Base-by-base conservation (phyloP, 2,888 invertebrate genomes). In the Furcula furcula region DNA sequence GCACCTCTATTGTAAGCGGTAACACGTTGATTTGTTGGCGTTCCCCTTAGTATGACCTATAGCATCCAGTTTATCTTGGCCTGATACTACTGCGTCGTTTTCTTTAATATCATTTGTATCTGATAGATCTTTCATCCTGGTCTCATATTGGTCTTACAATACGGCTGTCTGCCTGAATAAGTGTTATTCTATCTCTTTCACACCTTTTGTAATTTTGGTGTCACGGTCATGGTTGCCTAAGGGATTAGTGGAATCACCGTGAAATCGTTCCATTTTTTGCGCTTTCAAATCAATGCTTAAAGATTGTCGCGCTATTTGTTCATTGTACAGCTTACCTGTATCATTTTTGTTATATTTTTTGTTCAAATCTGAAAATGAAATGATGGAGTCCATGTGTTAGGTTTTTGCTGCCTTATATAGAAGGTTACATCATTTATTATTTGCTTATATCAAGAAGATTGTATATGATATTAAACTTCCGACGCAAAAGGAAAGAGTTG, bases 21-120 rank as follows among this genome's bases (percentile, higher is more conserved):
- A 65, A 75, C 68, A 57, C 72, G 72, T 76, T 80, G 78, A 82
- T 80, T 77, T 81, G 81, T 80, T 74, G 65, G 66, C 71, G 55
- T 69, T 76, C 68, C 69, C 76, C 78, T 76, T 65, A 60, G 56
- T 61, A 64, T 71, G 71, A 73, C 74, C 74, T 74, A 54, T 49
- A 37, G 42, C 50, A 35, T 34, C 82, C 76, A 76, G 43, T 56
- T 35, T 60, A 66, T 19, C 19, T 9, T 46, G 82, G 82, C 36
- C 78, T 47, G 29, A 44, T 34, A 33, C 36, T 31, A 37, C 46
- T 48, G 48, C 54, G 40, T 34, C 27, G 37, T 36, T 25, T 36
- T 39, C 19, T 46, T 29, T 36, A 46, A 32, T 20, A 31, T 36
- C 25, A 34, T 43, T 46, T 42, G 18, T 29, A 28, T 35, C 19